A percentile compares a stretch with the other conserved stretches of the same genome.
Evolutionary conservation across 2,113 vertebrate species (phyloP).

Genomic region (Siphamia tubifer): DNA sequence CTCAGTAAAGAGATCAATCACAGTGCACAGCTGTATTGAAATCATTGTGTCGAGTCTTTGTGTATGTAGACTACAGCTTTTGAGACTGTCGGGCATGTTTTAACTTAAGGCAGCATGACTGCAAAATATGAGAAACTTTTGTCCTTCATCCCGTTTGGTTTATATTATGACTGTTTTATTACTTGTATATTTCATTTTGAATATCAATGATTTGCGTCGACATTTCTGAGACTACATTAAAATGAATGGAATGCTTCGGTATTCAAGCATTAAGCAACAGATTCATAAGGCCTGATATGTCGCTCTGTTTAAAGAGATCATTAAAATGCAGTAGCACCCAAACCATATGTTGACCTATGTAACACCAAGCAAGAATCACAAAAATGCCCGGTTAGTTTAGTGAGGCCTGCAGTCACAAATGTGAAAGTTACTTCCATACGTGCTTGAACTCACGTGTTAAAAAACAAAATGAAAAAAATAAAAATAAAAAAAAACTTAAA

Average conservation of each 20-base stretch:
- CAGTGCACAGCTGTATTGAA: neutral
- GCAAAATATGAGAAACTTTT: neutral
- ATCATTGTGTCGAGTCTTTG: neutral
- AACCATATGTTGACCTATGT: neutral
- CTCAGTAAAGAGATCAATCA: conserved; percentile 7
- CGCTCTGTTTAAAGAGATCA: neutral
- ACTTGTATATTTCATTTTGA: neutral
- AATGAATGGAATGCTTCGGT: neutral
- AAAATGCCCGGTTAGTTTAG: too few species aligned
- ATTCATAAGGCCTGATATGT: neutral
- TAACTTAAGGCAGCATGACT: neutral
- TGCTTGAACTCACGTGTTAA: conserved; percentile 9
- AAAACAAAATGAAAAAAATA: too few species aligned
- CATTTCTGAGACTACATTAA: neutral
- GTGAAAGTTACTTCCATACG: conserved; percentile 9
- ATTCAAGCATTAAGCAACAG: neutral
- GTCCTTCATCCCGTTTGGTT: neutral
- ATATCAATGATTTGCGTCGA: neutral
- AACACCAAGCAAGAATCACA: too few species aligned
- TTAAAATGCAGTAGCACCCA: neutral
- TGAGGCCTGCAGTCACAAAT: conserved; percentile 1
- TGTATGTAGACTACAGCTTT: too few species aligned
- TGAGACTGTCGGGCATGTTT: neutral
- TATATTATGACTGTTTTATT: neutral
- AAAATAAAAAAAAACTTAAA: neutral